Conservation (phyloP, 2,797 vertebrate genomes). For the Rhinichthys osculus region DNA sequence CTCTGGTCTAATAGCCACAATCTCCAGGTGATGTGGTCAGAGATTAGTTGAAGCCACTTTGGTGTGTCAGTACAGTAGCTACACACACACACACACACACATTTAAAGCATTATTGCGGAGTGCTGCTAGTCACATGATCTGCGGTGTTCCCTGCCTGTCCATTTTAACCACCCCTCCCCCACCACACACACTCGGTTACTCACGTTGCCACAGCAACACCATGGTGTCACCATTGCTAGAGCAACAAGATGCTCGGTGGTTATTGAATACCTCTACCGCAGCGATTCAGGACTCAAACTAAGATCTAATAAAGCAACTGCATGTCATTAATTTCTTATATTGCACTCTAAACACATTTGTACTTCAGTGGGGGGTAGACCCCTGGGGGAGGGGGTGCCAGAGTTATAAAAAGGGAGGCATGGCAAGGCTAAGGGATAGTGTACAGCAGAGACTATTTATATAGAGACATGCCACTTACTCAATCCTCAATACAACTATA, state of each 20-base stretch:
- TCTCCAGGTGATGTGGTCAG: constrained; percentile 45
- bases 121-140: constrained; percentile 47
- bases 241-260: constrained; percentile 48
- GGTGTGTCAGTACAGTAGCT: constrained; percentile 20
- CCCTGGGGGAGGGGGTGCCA: not conserved
- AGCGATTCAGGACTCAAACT: constrained; percentile 49
- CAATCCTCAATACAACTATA: no score
- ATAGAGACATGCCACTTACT: no score
- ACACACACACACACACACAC: constrained; percentile 39
- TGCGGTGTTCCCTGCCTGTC: constrained; percentile 29
- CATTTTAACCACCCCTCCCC: constrained; percentile 26
- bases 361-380: not conserved
- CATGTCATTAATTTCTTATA: constrained; percentile 18
- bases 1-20: constrained; percentile 39
- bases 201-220: constrained; percentile 71
- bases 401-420: not conserved
- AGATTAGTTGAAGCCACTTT: constrained; percentile 25
- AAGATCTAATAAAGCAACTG: constrained; percentile 26
- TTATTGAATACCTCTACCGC: constrained; percentile 36
- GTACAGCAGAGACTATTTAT: no score
- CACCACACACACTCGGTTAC: constrained; percentile 64
- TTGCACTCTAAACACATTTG: constrained; percentile 30
- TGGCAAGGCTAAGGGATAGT: not conserved
- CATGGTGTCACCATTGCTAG: constrained; percentile 62
- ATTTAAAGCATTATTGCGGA: constrained; percentile 29